Conservation (phyloP, 2,113 vertebrate genomes). For the Phalacrocorax aristotelis region DNA sequence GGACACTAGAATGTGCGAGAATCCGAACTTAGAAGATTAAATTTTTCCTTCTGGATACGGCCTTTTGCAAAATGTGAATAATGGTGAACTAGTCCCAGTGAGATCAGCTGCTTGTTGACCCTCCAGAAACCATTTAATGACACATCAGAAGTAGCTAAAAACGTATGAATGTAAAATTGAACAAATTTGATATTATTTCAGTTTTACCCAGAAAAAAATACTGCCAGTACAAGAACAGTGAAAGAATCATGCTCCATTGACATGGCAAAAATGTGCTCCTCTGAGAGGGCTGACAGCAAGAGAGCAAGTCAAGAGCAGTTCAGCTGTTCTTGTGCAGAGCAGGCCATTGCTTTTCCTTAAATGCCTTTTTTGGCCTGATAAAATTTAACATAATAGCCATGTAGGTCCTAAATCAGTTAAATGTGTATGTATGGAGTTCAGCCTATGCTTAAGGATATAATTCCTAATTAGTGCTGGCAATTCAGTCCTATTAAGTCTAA, state of each 20-base stretch:
- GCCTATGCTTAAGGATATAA: background rate
- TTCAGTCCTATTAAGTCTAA: background rate
- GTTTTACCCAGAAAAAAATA: background rate
- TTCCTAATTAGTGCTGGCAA: slow-evolving; percentile 5
- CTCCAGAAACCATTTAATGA: background rate
- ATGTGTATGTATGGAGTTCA: background rate
- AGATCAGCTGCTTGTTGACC: background rate
- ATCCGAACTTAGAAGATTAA: background rate
- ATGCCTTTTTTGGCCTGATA: background rate
- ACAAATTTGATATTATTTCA: background rate
- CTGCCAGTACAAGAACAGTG: background rate
- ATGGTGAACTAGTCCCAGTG: background rate
- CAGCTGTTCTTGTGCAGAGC: background rate
- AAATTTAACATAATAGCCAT: background rate
- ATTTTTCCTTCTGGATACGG: background rate
- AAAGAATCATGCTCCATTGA: accelerated
- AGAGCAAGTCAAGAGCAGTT: background rate
- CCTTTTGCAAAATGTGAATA: background rate
- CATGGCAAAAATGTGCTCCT: background rate
- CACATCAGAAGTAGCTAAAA: background rate
- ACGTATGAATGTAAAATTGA: background rate
- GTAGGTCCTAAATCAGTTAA: background rate
- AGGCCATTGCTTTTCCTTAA: background rate
- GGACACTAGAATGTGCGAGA: background rate
- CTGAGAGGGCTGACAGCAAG: background rate